Evolutionary conservation across 2,888 invertebrate genomes (phyloP).

Genomic region (Caenorhabditis uteleia): DNA sequence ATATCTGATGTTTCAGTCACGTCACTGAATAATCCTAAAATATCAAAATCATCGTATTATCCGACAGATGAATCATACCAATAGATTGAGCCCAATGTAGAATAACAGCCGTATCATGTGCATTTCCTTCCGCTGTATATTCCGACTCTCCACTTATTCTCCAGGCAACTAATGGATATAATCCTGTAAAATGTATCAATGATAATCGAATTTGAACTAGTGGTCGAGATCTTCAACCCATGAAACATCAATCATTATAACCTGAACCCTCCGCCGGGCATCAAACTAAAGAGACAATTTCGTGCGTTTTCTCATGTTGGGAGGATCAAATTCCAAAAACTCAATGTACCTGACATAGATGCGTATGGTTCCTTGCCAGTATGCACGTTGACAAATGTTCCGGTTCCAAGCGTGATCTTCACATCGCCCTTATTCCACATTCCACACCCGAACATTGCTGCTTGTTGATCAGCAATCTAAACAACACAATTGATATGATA

Average conservation of each 20-base stretch:
- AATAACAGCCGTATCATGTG: slow-evolving; percentile 86
- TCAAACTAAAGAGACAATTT: too few relatives aligned
- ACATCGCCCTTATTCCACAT: slow-evolving; percentile 82
- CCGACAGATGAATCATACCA: slow-evolving; percentile 7
- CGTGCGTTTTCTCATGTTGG: too few relatives aligned
- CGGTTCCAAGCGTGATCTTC: slow-evolving; percentile 89
- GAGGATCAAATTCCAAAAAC: neutral
- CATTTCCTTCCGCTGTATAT: slow-evolving; percentile 84
- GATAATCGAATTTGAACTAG: too few relatives aligned
- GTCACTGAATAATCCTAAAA: slow-evolving; percentile 51
- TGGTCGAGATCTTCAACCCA: too few relatives aligned
- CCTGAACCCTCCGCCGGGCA: too few relatives aligned
- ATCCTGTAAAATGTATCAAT: slow-evolving; percentile 74
- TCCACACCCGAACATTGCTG: slow-evolving; percentile 85
- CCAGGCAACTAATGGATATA: slow-evolving; percentile 93
- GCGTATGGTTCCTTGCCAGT: slow-evolving; percentile 82
- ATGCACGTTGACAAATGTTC: slow-evolving; percentile 85
- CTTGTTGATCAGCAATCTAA: slow-evolving; percentile 82
- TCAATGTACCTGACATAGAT: slow-evolving; percentile 78
- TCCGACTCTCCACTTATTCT: slow-evolving; percentile 72
- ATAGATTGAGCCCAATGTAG: slow-evolving; percentile 80
- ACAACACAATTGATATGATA: slow-evolving; percentile 5
- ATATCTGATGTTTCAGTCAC: slow-evolving; percentile 51
- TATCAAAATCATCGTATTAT: neutral
- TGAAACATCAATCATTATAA: too few relatives aligned